Percentiles rank a stretch among this genome's conserved stretches.
These are phyloP conservation scores for Lithobates sylvaticus DNA, from an alignment of 2,797 vertebrate species.

Conservation along the genomic window DNA sequence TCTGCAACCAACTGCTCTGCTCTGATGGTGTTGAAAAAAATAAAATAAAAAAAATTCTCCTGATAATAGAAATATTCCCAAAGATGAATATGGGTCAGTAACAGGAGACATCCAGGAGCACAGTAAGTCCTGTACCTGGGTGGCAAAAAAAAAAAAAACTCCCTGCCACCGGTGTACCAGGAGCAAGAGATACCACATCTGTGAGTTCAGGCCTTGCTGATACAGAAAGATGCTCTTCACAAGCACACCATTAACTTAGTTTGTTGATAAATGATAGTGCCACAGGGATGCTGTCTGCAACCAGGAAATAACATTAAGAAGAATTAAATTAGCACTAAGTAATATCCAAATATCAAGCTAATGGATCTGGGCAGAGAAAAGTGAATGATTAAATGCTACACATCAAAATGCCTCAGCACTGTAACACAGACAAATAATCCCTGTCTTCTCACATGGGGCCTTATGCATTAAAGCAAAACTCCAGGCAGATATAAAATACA, in stretches of 20 bases:
- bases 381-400: constrained; percentile 19
- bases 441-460: background rate
- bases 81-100: too few relatives aligned
- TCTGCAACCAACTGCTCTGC: too few relatives aligned
- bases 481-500: too few relatives aligned
- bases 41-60: too few relatives aligned
- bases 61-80: too few relatives aligned
- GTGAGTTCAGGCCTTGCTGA: background rate
- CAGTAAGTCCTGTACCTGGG: too few relatives aligned
- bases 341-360: constrained; percentile 42
- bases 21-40: too few relatives aligned
- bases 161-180: too few relatives aligned
- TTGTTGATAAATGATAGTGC: constrained; percentile 46
- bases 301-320: constrained; percentile 42
- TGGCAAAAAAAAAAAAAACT: too few relatives aligned
- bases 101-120: too few relatives aligned
- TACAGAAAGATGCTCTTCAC: background rate
- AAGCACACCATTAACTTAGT: constrained; percentile 38
- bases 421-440: background rate
- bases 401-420: constrained; percentile 26
- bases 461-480: too few relatives aligned
- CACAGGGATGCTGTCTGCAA: constrained; percentile 33
- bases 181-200: too few relatives aligned
- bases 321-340: constrained; percentile 51
- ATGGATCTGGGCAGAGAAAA: constrained; percentile 41